phyloP scores from a whole-genome alignment of 2,797 vertebrate species.

The Tiaroga cobitis region DNA sequence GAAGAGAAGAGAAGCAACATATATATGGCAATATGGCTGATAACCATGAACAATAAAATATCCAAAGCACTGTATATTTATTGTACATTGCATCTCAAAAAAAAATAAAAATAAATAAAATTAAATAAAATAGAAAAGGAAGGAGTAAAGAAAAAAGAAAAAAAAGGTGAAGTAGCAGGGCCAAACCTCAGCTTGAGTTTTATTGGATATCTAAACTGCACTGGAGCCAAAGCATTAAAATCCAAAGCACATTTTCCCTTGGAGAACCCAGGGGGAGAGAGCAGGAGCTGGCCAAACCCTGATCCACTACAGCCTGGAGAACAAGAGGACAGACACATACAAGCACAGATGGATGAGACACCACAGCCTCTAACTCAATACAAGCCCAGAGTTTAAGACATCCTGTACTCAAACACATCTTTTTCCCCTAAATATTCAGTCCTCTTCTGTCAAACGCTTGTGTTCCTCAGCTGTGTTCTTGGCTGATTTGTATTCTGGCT shows the following conservation, averaged over 20 bases:
- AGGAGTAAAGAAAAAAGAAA: background rate
- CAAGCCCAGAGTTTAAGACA: slow-evolving; percentile 24
- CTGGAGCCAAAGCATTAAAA: slow-evolving; percentile 43
- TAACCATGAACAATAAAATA: slow-evolving; percentile 2
- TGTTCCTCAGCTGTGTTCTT: slow-evolving; percentile 39
- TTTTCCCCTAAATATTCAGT: slow-evolving; percentile 20
- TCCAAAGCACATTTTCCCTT: slow-evolving; percentile 47
- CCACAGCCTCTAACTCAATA: slow-evolving; percentile 28
- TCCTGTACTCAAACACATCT: background rate
- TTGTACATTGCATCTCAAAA: background rate
- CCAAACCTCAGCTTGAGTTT: slow-evolving; percentile 16
- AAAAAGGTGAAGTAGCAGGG: background rate
- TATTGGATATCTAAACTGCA: slow-evolving; percentile 10
- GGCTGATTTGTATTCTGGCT: slow-evolving; percentile 46
- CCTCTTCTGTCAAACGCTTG: slow-evolving; percentile 44
- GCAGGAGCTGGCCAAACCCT: slow-evolving; percentile 1
- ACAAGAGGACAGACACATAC: slow-evolving; percentile 21
- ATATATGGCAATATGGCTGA: too few relatives aligned
- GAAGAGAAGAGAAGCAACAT: background rate
- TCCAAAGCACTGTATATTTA: background rate
- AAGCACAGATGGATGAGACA: slow-evolving; percentile 28
- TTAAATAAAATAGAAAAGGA: background rate
- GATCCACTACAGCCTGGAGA: slow-evolving; percentile 48
- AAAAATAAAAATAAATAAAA: background rate
- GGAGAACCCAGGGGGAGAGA: background rate